Base-by-base conservation (phyloP, 1,140 invertebrate species). In the Drosophila miranda region DNA sequence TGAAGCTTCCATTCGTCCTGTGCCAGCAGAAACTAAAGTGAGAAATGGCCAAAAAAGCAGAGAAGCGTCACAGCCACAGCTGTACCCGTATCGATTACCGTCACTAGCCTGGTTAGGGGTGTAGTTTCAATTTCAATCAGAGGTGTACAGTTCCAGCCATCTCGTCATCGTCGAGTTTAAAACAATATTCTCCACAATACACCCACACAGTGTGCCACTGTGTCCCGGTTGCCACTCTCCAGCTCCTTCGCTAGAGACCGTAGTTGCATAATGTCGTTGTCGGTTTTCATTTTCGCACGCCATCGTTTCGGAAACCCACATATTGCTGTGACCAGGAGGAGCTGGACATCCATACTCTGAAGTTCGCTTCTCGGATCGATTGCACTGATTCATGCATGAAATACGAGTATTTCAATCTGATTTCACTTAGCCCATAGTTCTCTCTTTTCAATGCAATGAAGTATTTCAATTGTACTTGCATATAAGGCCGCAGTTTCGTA, bases 271-370 rank as follows among this genome's bases (percentile, higher is more conserved):
- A 84, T 19, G 19, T 84, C 77, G 53, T 62, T 70, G 81, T 77
- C 81, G 77, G 77, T 77, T 86, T 75, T 81, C 77, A 86, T 84
- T 80, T 84, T 55, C 73, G 59, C 49, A 76, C 49, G 51, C 30
- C 54, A 58, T 7, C 9, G 13, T 38, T 43, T 9, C 0, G 11
- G 42, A 1, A 19, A 23, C 51, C 43, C 50, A 53, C 26, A 52
- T 38, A 11, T 38, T 9, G 49, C 53, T 38, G 49, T 44, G 54
- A 62, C 56, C 59, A 52, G 41, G 61, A 67, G 49, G 49, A 54
- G 62, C 50, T 64, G 64, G 49, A 74, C 30, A 63, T 53, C 70
- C 78, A 62, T 57, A 71, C 50, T 74, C 64, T 69, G 61, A 71
- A 63, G 70, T 75, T 75, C 62, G 51, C 60, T 44, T 53, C 56